Base-by-base conservation (phyloP, 1,140 invertebrate genomes). In the Brachionus manjavacas region DNA sequence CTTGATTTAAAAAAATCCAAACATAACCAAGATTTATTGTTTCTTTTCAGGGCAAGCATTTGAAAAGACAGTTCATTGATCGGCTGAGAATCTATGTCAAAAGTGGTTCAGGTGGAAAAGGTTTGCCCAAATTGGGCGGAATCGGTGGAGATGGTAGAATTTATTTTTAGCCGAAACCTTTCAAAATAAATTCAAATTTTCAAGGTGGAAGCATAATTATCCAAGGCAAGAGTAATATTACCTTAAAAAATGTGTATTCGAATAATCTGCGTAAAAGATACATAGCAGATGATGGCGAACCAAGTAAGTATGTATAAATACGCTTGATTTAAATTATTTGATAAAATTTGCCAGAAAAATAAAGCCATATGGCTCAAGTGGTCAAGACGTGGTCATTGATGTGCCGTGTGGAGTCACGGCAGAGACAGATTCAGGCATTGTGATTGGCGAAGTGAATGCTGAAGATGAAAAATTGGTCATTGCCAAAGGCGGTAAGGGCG, bases 401-500 rank as follows among this genome's bases (percentile, higher is more conserved):
- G 83, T 84, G 11, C 83, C 83, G 49, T 74, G 66, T 72, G 83
- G 83, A 12, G 35, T 74, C 11, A 43, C 66, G 20, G 66, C 41
- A 12, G 55, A 43, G 28, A 72, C 41, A 41, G 68, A 74, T 41
- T 25, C 55, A 7, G 70, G 70, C 14, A 28, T 41, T 9, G 16
- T 31, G 35, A 84, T 84, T 55, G 83, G 66, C 14, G 83, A 84
- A 74, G 39, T 84, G 1, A 84, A 74, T 35, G 20, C 16, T n/a
- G 31, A 68, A 41, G 68, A 55, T 55, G 83, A 84, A 41, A 28
- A 66, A 55, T 64, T 72, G 12, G 11, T 72, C 6, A 66, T 84
- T 23, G 49, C 46, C 16, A 41, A 64, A 52, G 68, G 83, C n/a
- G 83, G 83, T 20, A 49, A 25, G n/a, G 84, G 97, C 6, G 97